Conservation (phyloP, 2,888 invertebrate species). For the Rhamphomyia laevipes region DNA sequence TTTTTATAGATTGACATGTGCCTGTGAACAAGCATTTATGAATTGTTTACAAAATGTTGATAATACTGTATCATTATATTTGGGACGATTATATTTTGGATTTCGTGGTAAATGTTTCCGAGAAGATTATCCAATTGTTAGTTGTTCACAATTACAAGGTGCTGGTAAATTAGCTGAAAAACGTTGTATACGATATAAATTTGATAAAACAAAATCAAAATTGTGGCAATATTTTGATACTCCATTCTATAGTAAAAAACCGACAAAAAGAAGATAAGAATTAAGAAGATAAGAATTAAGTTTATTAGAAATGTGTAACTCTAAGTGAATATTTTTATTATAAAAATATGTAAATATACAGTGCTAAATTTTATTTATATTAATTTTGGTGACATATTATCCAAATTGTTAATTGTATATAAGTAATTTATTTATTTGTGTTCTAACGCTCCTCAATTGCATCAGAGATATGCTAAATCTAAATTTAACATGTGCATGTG, state of each 20-base stretch:
- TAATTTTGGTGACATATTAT: no score
- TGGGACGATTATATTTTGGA: constrained; percentile 32
- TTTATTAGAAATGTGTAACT: no score
- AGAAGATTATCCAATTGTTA: constrained; percentile 24
- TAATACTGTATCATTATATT: constrained; percentile 23
- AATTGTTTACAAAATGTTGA: constrained; percentile 31
- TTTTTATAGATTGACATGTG: constrained; percentile 27
- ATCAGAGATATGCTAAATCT: no score
- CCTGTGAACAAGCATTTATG: constrained; percentile 33
- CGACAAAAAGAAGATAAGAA: neutral
- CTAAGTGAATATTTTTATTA: neutral
- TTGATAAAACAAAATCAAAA: constrained; percentile 22
- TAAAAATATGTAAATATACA: neutral
- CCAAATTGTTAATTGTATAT: no score
- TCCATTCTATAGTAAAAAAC: constrained; percentile 26
- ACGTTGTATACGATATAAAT: constrained; percentile 31
- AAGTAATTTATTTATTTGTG: no score
- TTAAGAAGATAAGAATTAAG: neutral
- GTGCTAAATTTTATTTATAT: neutral
- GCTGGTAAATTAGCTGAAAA: constrained; percentile 24
- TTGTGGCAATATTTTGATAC: constrained; percentile 35
- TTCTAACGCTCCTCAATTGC: no score
- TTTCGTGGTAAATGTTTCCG: constrained; percentile 28
- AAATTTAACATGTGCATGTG: no score
- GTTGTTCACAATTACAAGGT: constrained; percentile 25